Evolutionary conservation across 1,140 invertebrate genomes (phyloP), one percentile per base, ranked within the genome.

Genomic region (Brachionus paranguensis): DNA sequence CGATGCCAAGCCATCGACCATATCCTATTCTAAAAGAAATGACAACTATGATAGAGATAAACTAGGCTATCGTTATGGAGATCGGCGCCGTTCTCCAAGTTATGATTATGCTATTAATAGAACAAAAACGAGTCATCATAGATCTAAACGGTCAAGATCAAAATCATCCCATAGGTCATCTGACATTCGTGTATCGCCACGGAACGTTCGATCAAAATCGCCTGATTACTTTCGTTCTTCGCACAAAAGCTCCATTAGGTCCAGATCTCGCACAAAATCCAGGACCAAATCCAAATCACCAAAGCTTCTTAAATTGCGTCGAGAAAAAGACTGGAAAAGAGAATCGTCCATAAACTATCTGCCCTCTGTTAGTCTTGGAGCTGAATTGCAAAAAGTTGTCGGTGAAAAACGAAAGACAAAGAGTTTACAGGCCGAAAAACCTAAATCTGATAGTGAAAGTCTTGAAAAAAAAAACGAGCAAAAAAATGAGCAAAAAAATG

Each of bases 341-440:
- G 65, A 72, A 60, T 60, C 53, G n/a, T 60, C 53, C 2, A 60
- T 60, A 8, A 60, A 20, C 8, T 11, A 6, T 1, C 20, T 81
- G 14, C 78, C 78, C 1, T 37, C 78, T 64, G 53, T 68, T 10
- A 81, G 78, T 64, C 78, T 81, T 60, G 78, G 78, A 43, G 78
- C 78, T 24, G 78, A 81, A 68, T 47, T 81, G 14, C 78, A 81
- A 81, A 81, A 81, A 64, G 78, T 81, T 8, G 17, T 45, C 14
- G 78, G 78, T 14, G 78, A 81, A 81, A 81, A 68, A 24, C 11
- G 53, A 33, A 81, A 81, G 33, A 8, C 37, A 20, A 45, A 79
- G 45, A 11, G 29, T 50, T 7, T 12, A 12, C 20, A 8, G 41
- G 14, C 3, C 3, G 43, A 79, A 53, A 43, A 55, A 78, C 50